Evolutionary conservation across 2,113 vertebrate species (phyloP).

Genomic region (Macquaria ambigua): DNA sequence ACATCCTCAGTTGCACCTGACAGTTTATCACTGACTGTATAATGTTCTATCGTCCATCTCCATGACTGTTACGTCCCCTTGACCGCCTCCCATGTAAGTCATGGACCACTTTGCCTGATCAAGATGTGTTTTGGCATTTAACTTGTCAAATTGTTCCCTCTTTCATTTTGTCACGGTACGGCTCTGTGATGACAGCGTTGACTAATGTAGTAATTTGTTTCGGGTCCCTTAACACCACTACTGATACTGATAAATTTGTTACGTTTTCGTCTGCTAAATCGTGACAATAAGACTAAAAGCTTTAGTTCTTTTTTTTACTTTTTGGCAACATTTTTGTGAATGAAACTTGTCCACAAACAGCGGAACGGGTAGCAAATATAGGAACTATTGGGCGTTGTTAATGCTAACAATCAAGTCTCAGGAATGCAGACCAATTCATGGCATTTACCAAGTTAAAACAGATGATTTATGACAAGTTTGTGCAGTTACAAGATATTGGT

Average conservation of each 20-base stretch:
- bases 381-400: not conserved
- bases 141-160: not conserved
- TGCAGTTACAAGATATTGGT: not conserved
- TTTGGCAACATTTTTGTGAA: not conserved
- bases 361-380: not conserved
- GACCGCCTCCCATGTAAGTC: not conserved
- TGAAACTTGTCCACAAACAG: not conserved
- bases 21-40: not conserved
- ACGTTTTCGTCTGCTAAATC: not conserved
- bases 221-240: no score
- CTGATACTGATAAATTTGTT: not conserved
- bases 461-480: not conserved
- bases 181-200: not conserved
- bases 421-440: not conserved
- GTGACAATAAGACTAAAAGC: not conserved
- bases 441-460: not conserved
- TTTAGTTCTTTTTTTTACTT: not conserved
- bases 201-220: no score
- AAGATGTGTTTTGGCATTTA: no score
- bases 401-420: no score
- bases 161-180: not conserved
- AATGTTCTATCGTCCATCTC: not conserved
- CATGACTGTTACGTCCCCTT: not conserved
- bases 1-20: not conserved
- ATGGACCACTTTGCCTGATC: not conserved